Base-by-base conservation (phyloP, 1,140 invertebrate species). In the Potamilus streckersoni region DNA sequence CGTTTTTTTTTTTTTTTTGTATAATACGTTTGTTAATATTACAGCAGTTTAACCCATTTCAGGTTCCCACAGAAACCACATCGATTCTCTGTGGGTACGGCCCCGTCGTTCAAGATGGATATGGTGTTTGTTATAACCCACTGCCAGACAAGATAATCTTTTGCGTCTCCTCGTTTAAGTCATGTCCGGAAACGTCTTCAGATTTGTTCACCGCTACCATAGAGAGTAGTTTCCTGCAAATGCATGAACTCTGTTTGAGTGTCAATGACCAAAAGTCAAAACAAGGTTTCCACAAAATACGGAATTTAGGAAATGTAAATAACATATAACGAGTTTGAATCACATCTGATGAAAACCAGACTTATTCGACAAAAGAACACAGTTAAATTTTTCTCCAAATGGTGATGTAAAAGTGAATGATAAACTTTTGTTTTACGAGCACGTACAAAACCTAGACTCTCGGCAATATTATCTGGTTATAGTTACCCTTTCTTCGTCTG, bases 81-180 rank as follows among this genome's bases (percentile, higher is more conserved):
- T 88, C 94, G 31, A 97, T 97, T 86, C 96, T 98, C 93, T 97
- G 97, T 11, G 38, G 38, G 38, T 99, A 99, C 89, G 98, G 98
- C 0, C 95, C 98, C 8, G 98, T 99, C 0, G 97, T 99, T 56
- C 94, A 95, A 0, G 95, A 99, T 84, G 98, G 98, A 23, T 99
- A 99, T 88, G 98, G 98, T 20, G 97, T 96, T 85, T 96, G 95
- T 76, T 99, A 99, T 91, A 99, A 99, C 90, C 94, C 96, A 0
- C 94, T 96, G 83, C 91, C 93, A 71, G 93, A 96, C 85, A 92
- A 92, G 78, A 95, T 99, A 77, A 93, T 97, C 78, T 98, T 99
- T 89, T 96, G 95, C 83, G 92, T 98, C 60, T 94, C 96, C 19
- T 96, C 97, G 5, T 99, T 98, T 66, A 80, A 80, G 82, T 94